phyloP scores from a whole-genome alignment of 2,113 vertebrate genomes.

The Paratilapia polleni region DNA sequence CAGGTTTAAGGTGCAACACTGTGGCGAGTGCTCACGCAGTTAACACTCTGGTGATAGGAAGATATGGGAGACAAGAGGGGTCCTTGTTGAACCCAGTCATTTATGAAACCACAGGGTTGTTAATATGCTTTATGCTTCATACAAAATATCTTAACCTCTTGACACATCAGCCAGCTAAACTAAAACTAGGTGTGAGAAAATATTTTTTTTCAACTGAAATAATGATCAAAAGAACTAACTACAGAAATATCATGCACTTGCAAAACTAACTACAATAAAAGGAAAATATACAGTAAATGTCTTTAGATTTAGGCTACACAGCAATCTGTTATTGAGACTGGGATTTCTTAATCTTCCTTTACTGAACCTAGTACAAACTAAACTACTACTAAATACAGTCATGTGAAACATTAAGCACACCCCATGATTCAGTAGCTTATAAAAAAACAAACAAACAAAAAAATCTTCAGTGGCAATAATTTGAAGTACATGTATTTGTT shows the following conservation, averaged over 20 bases:
- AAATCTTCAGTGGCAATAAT: no score
- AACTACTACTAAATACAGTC: not conserved
- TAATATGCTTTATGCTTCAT: not conserved
- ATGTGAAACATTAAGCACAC: no score
- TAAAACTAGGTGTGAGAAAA: not conserved
- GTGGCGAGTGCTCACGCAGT: slow-evolving; percentile 24
- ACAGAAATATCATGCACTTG: not conserved
- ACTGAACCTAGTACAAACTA: not conserved
- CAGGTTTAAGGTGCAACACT: slow-evolving; percentile 47
- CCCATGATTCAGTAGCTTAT: no score
- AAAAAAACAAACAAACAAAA: no score
- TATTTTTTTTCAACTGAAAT: not conserved
- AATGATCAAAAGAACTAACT: not conserved
- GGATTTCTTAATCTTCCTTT: not conserved
- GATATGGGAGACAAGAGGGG: slow-evolving; percentile 2
- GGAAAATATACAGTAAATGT: no score
- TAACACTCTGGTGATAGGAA: slow-evolving; percentile 23
- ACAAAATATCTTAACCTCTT: not conserved
- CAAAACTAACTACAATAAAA: not conserved
- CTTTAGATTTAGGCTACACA: not conserved
- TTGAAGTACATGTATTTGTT: no score
- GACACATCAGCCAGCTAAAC: not conserved
- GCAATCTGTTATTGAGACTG: not conserved
- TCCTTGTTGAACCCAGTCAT: slow-evolving; percentile 21
- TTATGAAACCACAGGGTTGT: not conserved